Evolutionary conservation across 2,888 invertebrate genomes (phyloP), one percentile per base, ranked within the genome.

Genomic region (Clistopyga incitator): DNA sequence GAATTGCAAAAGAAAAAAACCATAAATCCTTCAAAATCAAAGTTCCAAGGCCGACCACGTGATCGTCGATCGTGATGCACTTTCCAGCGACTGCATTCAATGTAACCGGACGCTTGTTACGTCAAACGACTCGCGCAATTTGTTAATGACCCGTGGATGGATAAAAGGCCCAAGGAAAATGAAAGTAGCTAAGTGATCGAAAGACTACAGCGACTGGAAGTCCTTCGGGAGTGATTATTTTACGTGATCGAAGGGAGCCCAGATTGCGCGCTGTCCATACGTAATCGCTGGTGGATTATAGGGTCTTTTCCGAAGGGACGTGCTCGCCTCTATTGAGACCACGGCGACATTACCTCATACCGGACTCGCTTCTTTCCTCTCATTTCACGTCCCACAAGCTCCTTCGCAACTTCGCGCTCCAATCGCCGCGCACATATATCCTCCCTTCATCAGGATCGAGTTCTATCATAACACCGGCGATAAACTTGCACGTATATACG

Each of bases 321-420:
- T 34, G 34, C n/a, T 47, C 18, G 13, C 42, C 29, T 13, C 4
- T 74, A 47, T 25, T 29, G 61, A 47, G 45, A 61, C 47, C 18
- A 47, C 42, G 42, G n/a, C 47, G 61, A 74, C 72, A 18, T 74
- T 42, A 45, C n/a, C 29, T 13, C 64, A n/a, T n/a, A 10, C 18
- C 64, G 42, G 20, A 1, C 4, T n/a, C 64, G 15, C n/a, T 18
- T 11, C 64, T 20, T 64, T 38, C 64, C 20, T 38, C 64, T 64
- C 47, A n/a, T 47, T 61, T 47, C 20, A 61, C 56, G 56, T 45
- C 11, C 15, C 23, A 23, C 25, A 45, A 18, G 20, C 29, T 47
- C 47, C 20, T 59, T 34, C 47, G 18, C 20, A 50, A 29, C 15
- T 29, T 74, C 72, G 18, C 13, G 1, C 18, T 18, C 18, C 64